phyloP scores from a whole-genome alignment of 1,140 invertebrate species.

The Tetraneura akinire region DNA sequence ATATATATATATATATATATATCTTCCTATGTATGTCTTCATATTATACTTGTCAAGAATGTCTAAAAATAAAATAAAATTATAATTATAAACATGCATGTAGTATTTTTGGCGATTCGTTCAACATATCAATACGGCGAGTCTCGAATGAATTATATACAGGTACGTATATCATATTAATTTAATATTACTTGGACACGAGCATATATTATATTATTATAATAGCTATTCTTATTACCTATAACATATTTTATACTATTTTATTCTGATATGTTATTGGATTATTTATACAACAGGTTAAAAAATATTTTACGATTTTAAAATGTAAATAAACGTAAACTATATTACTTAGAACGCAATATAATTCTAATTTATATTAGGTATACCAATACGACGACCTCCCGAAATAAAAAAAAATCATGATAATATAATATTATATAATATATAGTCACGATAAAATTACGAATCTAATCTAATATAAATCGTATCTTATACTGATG shows the following conservation, averaged over 20 bases:
- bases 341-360: constrained; percentile 14
- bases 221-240: too few species aligned
- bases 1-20: too few species aligned
- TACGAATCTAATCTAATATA: background rate
- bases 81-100: too few species aligned
- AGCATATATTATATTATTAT: too few species aligned
- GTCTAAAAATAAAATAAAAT: too few species aligned
- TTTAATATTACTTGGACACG: background rate
- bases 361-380: constrained; percentile 27
- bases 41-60: too few species aligned
- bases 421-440: too few species aligned
- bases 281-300: constrained; percentile 23
- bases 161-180: background rate
- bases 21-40: too few species aligned
- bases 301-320: constrained; percentile 19
- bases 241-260: too few species aligned
- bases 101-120: background rate
- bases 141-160: too few species aligned
- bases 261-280: background rate
- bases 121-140: background rate
- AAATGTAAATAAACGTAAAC: constrained; percentile 19
- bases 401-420: background rate
- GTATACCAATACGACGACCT: constrained; percentile 11
- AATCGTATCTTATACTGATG: background rate
- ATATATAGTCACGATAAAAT: constrained; percentile 16